Evolutionary conservation across 2,888 invertebrate species (phyloP).

Genomic region (Carcina quercana): DNA sequence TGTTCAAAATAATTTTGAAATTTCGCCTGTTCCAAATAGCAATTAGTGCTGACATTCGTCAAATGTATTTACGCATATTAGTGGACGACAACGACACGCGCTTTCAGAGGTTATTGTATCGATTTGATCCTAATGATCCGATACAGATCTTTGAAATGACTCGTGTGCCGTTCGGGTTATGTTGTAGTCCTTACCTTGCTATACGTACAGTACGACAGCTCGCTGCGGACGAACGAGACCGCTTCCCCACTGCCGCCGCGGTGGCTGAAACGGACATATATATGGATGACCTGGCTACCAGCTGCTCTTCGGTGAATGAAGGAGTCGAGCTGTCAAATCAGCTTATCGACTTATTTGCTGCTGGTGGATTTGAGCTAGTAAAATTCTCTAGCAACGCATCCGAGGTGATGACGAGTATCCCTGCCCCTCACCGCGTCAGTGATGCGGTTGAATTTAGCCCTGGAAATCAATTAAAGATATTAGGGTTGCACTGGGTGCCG

Average conservation of each 20-base stretch:
- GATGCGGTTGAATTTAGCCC: not conserved
- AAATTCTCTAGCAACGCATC: conserved; percentile 7
- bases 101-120: conserved; percentile 7
- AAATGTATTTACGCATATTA: conserved; percentile 13
- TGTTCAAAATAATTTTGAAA: conserved; percentile 12
- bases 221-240: not conserved
- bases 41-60: conserved; percentile 12
- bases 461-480: not conserved
- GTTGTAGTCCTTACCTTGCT: conserved; percentile 10
- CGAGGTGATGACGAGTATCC: conserved; percentile 1
- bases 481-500: conserved; percentile 6
- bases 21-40: conserved; percentile 13
- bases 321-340: conserved; percentile 3
- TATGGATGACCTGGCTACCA: conserved; percentile 6
- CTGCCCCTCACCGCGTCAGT: conserved; percentile 1
- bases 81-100: conserved; percentile 3
- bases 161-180: conserved; percentile 10
- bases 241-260: conserved; percentile 2
- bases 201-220: conserved; percentile 10
- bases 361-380: conserved; percentile 5
- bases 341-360: conserved; percentile 5
- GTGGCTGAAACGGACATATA: conserved; percentile 1
- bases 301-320: not conserved
- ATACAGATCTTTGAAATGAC: conserved; percentile 6
- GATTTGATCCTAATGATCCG: too few relatives aligned